Base-by-base conservation (phyloP, 2,113 vertebrate genomes). In the Nyctereutes procyonoides region DNA sequence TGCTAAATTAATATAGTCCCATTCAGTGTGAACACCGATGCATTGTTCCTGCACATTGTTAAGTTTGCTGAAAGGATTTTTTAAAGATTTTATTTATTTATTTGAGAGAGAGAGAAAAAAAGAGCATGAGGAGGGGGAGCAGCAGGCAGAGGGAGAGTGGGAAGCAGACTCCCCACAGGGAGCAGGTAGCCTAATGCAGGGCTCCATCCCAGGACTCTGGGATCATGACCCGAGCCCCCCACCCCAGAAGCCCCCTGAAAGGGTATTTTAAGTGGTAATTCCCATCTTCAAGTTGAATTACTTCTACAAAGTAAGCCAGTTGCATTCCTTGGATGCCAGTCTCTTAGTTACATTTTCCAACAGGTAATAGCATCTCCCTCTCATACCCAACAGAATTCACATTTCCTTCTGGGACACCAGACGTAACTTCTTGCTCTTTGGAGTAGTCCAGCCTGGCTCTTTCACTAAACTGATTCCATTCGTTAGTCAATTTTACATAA, bases 401-500 rank as follows among this genome's bases (percentile, higher is more conserved):
- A 12, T 35, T 76, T 67, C 43, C 30, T 90, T 48, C 83, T 77
- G 48, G 35, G 48, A 84, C 58, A 86, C 53, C 43, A 95, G 65
- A 74, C 43, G 60, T 32, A 88, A 77, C 48, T 91, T 60, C 82
- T 76, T 69, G 32, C 24, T 94, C 74, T 95, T 90, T 55, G 32
- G 88, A 82, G 16, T 56, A 74, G 48, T 38, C 65, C 74, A 93
- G 16, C 43, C 58, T 83, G 19, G 51, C 58, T 92, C 58, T 95
- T 93, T 76, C 62, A 77, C 89, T 95, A 87, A 95, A 92, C 35
- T 88, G 92, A 85, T 56, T 74, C 28, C 4, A 67, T 90, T 91
- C 60, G 38, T 94, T 94, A 80, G 71, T 94, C 93, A 69, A 96
- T 88, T 91, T 96, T 94, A 38, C 74, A 83, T 88, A 96, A 74